Conservation (phyloP, 2,888 invertebrate genomes). For the Erebia palarica region DNA sequence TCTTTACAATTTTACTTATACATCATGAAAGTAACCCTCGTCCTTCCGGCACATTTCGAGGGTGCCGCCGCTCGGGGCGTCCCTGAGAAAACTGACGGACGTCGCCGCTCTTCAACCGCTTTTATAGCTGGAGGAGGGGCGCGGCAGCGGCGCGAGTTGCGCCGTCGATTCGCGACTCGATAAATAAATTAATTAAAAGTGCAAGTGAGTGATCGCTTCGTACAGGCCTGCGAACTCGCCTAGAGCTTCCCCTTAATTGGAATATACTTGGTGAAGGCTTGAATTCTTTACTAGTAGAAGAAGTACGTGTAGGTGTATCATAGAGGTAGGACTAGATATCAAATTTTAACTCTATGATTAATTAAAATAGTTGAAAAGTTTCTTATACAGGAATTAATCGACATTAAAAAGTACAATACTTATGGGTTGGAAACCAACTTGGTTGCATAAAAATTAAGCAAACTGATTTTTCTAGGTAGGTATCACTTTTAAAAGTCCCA, state of each 20-base stretch:
- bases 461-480: too few relatives aligned
- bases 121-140: slow-evolving; percentile 68
- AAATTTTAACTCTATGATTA: background rate
- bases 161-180: slow-evolving; percentile 81
- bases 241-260: slow-evolving; percentile 74
- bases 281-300: slow-evolving; percentile 57
- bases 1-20: slow-evolving; percentile 62
- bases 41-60: slow-evolving; percentile 64
- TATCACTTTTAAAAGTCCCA: too few relatives aligned
- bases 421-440: too few relatives aligned
- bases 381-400: background rate
- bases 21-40: slow-evolving; percentile 64
- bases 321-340: background rate
- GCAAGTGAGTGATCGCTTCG: slow-evolving; percentile 81
- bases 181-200: slow-evolving; percentile 84
- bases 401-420: too few relatives aligned
- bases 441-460: too few relatives aligned
- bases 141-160: slow-evolving; percentile 77
- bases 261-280: slow-evolving; percentile 63
- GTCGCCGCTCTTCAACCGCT: slow-evolving; percentile 61
- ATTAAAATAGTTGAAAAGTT: background rate
- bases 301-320: background rate
- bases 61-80: slow-evolving; percentile 64
- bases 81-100: slow-evolving; percentile 79
- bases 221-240: slow-evolving; percentile 69